A percentile compares a stretch with the other conserved stretches of the same genome.
These are phyloP conservation scores for Sebastes itinus DNA, from an alignment of 2,797 vertebrate genomes.

Conservation along the genomic window DNA sequence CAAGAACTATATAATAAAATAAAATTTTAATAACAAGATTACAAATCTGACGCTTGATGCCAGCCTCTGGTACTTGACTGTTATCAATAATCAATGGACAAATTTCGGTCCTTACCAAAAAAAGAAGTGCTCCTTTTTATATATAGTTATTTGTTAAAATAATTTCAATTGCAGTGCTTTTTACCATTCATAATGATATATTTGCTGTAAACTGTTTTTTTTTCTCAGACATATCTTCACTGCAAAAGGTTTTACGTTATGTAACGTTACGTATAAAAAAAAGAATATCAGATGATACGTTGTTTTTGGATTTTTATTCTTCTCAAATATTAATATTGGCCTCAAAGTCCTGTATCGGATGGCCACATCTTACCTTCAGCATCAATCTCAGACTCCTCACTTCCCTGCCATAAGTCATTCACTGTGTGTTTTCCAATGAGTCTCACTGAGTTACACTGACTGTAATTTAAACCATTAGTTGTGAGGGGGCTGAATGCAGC, in stretches of 20 bases:
- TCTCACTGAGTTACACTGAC: neutral
- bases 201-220: neutral
- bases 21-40: no score
- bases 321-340: neutral
- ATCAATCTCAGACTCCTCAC: conserved; percentile 42
- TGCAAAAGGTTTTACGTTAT: neutral
- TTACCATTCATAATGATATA: neutral
- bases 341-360: neutral
- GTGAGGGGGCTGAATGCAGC: conserved; percentile 32
- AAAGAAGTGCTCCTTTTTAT: no score
- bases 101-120: no score
- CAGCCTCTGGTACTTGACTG: no score
- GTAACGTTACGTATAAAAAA: neutral
- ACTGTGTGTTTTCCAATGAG: neutral
- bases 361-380: neutral
- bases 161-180: neutral
- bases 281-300: neutral
- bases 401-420: neutral
- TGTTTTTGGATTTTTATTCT: neutral
- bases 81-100: no score
- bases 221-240: neutral
- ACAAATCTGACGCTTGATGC: no score
- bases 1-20: neutral
- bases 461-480: conserved; percentile 9
- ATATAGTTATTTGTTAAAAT: no score